Base-by-base conservation (phyloP, 2,113 vertebrate genomes). In the Chaetura pelagica region DNA sequence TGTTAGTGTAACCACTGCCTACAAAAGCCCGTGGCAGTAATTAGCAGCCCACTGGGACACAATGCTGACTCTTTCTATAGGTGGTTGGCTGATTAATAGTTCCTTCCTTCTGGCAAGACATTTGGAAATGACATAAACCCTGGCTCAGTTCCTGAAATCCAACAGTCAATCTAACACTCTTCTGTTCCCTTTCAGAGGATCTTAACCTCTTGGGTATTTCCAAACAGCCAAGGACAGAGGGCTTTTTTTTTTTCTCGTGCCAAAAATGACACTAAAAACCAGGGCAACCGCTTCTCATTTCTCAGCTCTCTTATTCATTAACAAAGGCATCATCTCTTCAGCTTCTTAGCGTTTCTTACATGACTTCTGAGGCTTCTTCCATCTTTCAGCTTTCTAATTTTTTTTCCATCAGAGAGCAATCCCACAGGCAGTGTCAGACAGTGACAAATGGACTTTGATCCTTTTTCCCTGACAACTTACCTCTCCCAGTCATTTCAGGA, bases 111-210 rank as follows among this genome's bases (percentile, higher is more conserved):
- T 93, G 86, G 87, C 86, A 87, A 86, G 67, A 14, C 52, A 46
- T 69, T 76, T 84, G 35, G 8, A 69, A 91, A 24, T 93, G 59
- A 86, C 49, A 49, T 80, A 94, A 94, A 77, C n/a, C 29, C 94
- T 90, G 85, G 74, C 85, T 71, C 16, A 3, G 35, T 79, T 92
- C 68, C 89, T 94, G 79, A 92, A 93, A 93, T 82, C 80, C 71
- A 52, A 11, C 68, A 81, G 46, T 68, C 76, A 42, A 16, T 29
- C 68, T 82, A 85, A 74, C 11, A 54, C 12, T 94, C 27, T 46
- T 90, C n/a, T 71, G 62, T 88, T 96, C 40, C 32, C 64, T 90
- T 96, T 94, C 66, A 74, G 84, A 59, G 73, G n/a, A 78, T 88
- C 86, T 92, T 88, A 87, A 18, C 10, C 67, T 66, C 58, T 91